Evolutionary conservation across 2,888 invertebrate species (phyloP), one percentile per base, ranked within the genome.

Genomic region (Archips xylosteana): DNA sequence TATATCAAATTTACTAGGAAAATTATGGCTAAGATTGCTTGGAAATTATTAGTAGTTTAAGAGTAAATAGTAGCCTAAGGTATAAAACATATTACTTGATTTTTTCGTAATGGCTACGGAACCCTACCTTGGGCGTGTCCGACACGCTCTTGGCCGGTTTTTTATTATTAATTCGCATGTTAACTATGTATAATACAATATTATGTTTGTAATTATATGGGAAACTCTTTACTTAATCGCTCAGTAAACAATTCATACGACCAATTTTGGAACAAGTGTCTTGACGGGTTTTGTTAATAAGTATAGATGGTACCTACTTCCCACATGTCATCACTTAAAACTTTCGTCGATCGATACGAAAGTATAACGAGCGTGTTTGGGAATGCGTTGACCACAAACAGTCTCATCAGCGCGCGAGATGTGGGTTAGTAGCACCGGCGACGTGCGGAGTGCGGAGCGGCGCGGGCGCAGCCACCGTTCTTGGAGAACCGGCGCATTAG

Each of bases 341-440:
- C 90, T 91, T 93, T 92, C 91, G 84, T 89, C 88, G 86, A 90
- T 91, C 89, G 84, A 90, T 89, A 88, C 86, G 92, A 93, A 93
- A 93, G 93, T 93, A 90, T 91, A 91, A 90, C 91, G 88, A 91
- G 89, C 88, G 88, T 91, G 87, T 91, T 91, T 88, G 88, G 87
- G 86, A 89, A 87, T 88, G 86, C 85, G 85, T 84, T 89, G 90
- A 88, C 89, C 90, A 88, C 89, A 87, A 89, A 87, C 88, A 89
- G 89, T 87, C 89, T 87, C 89, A 91, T 92, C 92, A 89, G 85
- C 82, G 81, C 78, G 78, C 80, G 87, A 89, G 90, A 94, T 92
- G 93, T 93, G 85, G 94, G 94, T 94, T 90, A 94, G 93, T 94
- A 80, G 93, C 87, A 90, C 89, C 81, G 76, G 76, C 78, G 77